These are phyloP conservation scores for Brachionus koreanus DNA, from an alignment of 1,140 invertebrate genomes.

Conservation along the genomic window DNA sequence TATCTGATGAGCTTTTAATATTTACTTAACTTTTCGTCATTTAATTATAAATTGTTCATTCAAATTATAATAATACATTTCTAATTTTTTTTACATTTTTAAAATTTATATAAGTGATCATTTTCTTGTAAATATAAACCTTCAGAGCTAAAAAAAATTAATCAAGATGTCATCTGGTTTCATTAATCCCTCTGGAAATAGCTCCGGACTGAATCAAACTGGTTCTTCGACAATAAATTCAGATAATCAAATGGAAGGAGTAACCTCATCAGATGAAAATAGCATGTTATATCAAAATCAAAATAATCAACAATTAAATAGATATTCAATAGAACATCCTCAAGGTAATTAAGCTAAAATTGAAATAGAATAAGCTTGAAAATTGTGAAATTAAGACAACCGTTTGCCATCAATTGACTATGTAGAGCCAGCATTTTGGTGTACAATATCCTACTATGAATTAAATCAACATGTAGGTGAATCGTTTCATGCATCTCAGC, in stretches of 20 bases:
- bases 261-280: background rate
- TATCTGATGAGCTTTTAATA: background rate
- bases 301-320: background rate
- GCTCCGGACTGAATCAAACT: background rate
- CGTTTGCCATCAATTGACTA: constrained; percentile 38
- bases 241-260: constrained; percentile 24
- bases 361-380: background rate
- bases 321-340: constrained; percentile 44
- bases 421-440: constrained; percentile 68
- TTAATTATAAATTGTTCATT: background rate
- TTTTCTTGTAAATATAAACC: background rate
- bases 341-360: constrained; percentile 2
- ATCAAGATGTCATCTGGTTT: constrained; percentile 32
- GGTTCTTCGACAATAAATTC: background rate
- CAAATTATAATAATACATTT: constrained; percentile 11
- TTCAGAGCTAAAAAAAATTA: background rate
- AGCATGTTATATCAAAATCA: constrained; percentile 1
- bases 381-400: background rate
- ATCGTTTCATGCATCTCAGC: constrained; percentile 40
- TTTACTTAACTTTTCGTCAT: background rate
- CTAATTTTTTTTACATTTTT: no score
- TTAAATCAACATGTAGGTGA: constrained; percentile 75
- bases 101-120: background rate
- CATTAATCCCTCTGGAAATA: background rate
- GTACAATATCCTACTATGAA: constrained; percentile 97